phyloP scores from a whole-genome alignment of 2,113 vertebrate genomes.

The Gymnocephalus cernua region DNA sequence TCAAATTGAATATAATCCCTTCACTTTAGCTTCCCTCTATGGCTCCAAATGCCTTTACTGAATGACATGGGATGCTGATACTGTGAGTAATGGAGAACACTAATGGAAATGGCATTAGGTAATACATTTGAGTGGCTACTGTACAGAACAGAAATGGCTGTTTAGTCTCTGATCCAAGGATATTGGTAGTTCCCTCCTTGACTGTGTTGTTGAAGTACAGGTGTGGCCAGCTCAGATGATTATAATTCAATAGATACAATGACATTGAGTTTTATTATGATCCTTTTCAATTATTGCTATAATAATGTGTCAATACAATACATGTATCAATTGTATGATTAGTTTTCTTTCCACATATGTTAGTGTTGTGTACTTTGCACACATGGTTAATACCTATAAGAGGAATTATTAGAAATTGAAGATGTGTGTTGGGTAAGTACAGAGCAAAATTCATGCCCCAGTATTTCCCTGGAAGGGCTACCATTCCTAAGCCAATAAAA shows the following conservation, averaged over 20 bases:
- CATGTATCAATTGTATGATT: constrained; percentile 42
- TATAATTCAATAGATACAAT: constrained; percentile 62
- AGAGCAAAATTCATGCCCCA: no score
- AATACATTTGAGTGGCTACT: constrained; percentile 63
- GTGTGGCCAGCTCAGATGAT: constrained; percentile 41
- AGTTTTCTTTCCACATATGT: constrained; percentile 17
- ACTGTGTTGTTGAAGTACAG: constrained; percentile 34
- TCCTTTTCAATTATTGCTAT: constrained; percentile 64
- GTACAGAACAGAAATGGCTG: constrained; percentile 45
- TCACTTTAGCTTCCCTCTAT: constrained; percentile 54
- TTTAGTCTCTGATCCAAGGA: constrained; percentile 46
- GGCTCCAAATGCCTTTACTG: constrained; percentile 57
- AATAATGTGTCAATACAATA: constrained; percentile 64
- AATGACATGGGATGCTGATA: constrained; percentile 67
- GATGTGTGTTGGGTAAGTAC: not conserved
- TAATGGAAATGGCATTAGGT: constrained; percentile 72
- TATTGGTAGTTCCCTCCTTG: constrained; percentile 59
- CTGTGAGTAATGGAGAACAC: constrained; percentile 68
- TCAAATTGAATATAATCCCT: constrained; percentile 71
- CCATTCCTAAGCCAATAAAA: no score
- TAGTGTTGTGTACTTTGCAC: constrained; percentile 1
- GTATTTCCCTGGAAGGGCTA: no score
- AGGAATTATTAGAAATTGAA: not conserved
- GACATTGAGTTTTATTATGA: constrained; percentile 63
- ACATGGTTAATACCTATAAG: not conserved